Conservation (phyloP, 2,113 vertebrate genomes). For the Uria aalge region DNA sequence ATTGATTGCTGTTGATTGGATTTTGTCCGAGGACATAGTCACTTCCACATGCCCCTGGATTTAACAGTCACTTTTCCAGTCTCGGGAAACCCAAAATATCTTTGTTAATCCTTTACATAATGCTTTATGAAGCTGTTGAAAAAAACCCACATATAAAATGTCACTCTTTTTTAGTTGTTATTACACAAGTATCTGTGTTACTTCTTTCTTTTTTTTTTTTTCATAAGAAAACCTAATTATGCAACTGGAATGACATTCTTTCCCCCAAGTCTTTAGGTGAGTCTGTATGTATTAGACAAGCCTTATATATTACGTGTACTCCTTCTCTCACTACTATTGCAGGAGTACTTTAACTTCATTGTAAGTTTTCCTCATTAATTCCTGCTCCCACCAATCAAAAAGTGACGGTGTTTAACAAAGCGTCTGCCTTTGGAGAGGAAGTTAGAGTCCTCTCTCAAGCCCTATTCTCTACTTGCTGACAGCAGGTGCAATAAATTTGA, state of each 20-base stretch:
- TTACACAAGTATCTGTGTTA: not conserved
- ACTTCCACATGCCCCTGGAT: not conserved
- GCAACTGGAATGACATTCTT: not conserved
- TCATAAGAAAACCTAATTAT: not conserved
- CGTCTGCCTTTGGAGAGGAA: not conserved
- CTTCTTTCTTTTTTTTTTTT: not conserved
- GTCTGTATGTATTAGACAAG: not conserved
- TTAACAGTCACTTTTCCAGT: not conserved
- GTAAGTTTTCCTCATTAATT: not conserved
- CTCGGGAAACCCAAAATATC: not conserved
- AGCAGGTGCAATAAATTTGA: not conserved
- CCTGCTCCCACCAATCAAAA: not conserved
- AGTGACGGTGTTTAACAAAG: not conserved
- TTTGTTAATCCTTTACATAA: not conserved
- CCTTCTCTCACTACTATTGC: not conserved
- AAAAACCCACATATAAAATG: not conserved
- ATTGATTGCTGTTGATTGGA: conserved; percentile 23
- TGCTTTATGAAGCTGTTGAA: not conserved
- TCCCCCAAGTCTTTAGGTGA: accelerated
- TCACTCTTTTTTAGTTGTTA: not conserved
- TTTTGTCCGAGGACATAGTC: conserved; percentile 14
- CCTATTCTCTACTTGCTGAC: not conserved
- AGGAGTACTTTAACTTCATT: not conserved
- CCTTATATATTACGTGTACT: not conserved
- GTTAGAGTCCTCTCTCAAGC: not conserved